Evolutionary conservation across 2,888 invertebrate species (phyloP).

Genomic region (Caenorhabditis auriculariae): DNA sequence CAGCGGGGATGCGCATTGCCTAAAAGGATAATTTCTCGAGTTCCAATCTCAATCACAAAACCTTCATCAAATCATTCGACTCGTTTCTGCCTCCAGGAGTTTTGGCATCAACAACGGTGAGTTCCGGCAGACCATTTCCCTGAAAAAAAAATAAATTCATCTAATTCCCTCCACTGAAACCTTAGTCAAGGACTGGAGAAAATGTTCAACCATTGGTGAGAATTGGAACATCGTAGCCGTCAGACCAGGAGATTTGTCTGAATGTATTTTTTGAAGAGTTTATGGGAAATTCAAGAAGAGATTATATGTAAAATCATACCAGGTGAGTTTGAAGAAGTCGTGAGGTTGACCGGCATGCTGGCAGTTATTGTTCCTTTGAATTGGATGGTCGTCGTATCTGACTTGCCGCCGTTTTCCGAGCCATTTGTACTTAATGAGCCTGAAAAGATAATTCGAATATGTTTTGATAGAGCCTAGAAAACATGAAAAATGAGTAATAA

Average conservation of each 20-base stretch:
- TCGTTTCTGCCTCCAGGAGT: conserved; percentile 22
- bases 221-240: conserved; percentile 61
- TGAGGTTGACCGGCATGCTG: conserved; percentile 7
- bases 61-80: conserved; percentile 26
- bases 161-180: background rate
- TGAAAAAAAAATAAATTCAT: background rate
- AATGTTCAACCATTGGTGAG: conserved; percentile 62
- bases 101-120: conserved; percentile 32
- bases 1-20: conserved; percentile 7
- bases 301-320: conserved; percentile 10
- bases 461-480: no score
- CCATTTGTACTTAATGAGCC: no score
- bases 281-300: no score
- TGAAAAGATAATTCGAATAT: no score
- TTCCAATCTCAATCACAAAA: conserved; percentile 1
- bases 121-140: conserved; percentile 26
- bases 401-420: no score
- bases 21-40: background rate
- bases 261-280: no score
- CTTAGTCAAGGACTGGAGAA: conserved; percentile 40
- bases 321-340: conserved; percentile 15
- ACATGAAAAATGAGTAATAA: no score
- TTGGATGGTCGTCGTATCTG: conserved; percentile 15
- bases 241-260: conserved; percentile 40
- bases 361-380: conserved; percentile 9